Base-by-base conservation (phyloP, 1,140 invertebrate species). In the Lepidurus apus region DNA sequence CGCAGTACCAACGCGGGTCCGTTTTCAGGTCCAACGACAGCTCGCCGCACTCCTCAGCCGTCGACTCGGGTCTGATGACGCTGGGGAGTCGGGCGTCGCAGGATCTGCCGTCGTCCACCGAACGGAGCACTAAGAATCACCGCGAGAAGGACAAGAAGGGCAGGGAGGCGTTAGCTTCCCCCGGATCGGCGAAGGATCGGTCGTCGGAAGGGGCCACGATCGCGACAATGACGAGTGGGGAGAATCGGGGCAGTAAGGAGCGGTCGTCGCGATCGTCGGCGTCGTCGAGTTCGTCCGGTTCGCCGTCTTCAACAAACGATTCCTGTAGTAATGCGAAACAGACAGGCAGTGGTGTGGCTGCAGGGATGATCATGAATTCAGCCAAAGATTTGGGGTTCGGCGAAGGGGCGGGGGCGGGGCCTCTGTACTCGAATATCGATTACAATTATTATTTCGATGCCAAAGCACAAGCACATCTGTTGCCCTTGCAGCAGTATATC, bases 401-500 rank as follows among this genome's bases (percentile, higher is more conserved):
- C 42, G 42, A 26, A 42, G 73, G 73, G 26, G 74, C 73, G 24
- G 81, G 81, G 44, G 34, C 81, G 24, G 81, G 81, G 42, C 91
- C 91, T 0, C 83, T 92, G 43, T 92, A 92, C 82, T 91, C 89
- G 78, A 92, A 93, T 84, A 90, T 91, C 87, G 91, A 91, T 83
- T 80, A 80, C 77, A 83, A 82, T 26, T 87, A 79, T 82, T 86
- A 81, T 17, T 78, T 82, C 80, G 84, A 84, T 78, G 76, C 82
- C 47, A 89, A 89, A 81, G 88, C 89, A 85, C 88, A 90, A 74
- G 88, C 90, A 81, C 92, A 95, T 84, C 85, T 95, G 74, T 84
- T 95, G 82, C 93, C 93, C 5, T 86, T 96, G 77, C 93, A 95
- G 83, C 92, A 95, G 84, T 95, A 95, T 83, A 93, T 96, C 76